Evolutionary conservation across 2,113 vertebrate species (phyloP), one percentile per base, ranked within the genome.

Genomic region (Nerophis lumbriciformis): DNA sequence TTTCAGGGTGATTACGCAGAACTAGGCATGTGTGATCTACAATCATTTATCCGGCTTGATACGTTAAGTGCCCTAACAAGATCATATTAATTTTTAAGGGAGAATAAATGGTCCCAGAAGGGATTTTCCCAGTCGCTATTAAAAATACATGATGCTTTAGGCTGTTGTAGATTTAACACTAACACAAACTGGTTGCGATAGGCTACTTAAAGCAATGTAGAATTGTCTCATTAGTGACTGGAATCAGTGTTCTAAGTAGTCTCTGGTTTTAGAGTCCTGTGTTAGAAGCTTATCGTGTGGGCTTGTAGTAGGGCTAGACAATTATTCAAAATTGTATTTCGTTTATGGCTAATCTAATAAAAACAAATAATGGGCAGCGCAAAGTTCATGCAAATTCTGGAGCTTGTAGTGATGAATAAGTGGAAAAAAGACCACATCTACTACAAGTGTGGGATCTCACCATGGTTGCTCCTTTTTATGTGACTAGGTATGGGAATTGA

Each of bases 41-140:
- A 61, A n/a, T 54, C 16, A 44, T 62, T 69, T 59, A 36, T 56
- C 53, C 45, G 50, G 58, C 58, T 48, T 15, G n/a, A 67, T 74
- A 64, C 63, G 21, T 15, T 60, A 69, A 69, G 53, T 54, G 55
- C 62, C 28, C 37, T 54, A 67, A 77, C 42, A n/a, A 64, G 61
- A 72, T 76, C 47, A 66, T 59, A 69, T 83, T 67, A 72, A 77
- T 77, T 68, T 78, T 83, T 72, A 73, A 76, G 44, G 5, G 16
- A 48, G 45, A 66, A 54, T 82, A 71, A 81, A 69, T 76, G 61
- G 19, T 64, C 71, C 61, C 65, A 2, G 62, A 48, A 38, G 50
- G 63, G 28, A 39, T 62, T 61, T 54, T 53, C 16, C 51, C 49
- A 1, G 1, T 73, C 63, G 15, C 14, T 52, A 61, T 81, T 71